A percentile compares a stretch with the other conserved stretches of the same genome.
Evolutionary conservation across 2,888 invertebrate species (phyloP).

Genomic region (Hypercompe scribonia): DNA sequence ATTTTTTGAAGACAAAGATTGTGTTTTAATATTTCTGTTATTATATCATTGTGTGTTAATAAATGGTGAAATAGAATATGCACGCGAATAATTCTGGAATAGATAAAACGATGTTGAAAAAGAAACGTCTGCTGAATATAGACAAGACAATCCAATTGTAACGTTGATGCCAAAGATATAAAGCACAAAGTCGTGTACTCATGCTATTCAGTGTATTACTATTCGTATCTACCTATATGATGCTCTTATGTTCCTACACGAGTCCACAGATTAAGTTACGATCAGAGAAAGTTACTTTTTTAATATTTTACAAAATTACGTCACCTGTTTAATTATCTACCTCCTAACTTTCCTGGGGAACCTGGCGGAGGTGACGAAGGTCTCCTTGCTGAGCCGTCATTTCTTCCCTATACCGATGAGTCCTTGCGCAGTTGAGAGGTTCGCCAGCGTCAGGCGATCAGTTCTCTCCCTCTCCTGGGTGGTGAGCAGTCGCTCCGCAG

Average conservation of each 20-base stretch:
- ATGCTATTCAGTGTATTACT: neutral
- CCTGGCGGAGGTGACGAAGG: conserved; percentile 57
- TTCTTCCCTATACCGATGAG: conserved; percentile 80
- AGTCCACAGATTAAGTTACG: neutral
- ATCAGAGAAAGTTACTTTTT: neutral
- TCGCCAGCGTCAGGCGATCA: conserved; percentile 75
- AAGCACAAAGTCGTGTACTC: neutral
- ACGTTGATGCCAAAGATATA: neutral
- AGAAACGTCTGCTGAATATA: neutral
- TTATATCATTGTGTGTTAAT: neutral
- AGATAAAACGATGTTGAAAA: neutral
- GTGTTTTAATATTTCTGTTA: neutral
- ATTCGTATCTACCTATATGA: neutral
- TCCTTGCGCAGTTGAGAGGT: conserved; percentile 76
- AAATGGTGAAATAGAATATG: neutral
- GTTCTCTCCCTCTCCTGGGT: conserved; percentile 58
- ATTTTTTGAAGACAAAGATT: neutral
- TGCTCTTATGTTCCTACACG: neutral
- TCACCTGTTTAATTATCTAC: conserved; percentile 45
- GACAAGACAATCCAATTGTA: neutral
- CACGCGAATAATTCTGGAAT: neutral
- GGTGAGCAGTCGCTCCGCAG: conserved; percentile 68
- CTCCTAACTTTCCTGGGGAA: conserved; percentile 73
- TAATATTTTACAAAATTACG: neutral
- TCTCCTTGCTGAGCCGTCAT: conserved; percentile 80